Conservation (phyloP, 2,888 invertebrate species). For the Nomada ruficornis region DNA sequence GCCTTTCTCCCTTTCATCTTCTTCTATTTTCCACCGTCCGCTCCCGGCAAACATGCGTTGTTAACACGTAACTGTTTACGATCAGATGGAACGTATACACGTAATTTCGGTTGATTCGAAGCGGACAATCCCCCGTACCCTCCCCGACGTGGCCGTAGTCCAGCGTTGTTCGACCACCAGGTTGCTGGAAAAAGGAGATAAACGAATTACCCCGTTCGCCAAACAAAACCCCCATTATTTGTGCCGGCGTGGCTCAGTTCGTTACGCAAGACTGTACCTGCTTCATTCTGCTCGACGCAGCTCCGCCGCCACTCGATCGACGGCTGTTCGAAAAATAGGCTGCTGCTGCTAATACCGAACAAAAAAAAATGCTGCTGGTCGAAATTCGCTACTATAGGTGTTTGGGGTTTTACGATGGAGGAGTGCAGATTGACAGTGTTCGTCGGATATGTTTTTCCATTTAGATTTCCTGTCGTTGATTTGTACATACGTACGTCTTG, state of each 20-base stretch:
- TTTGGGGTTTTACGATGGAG: too few relatives aligned
- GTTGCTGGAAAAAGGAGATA: constrained; percentile 72
- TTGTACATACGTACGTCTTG: too few relatives aligned
- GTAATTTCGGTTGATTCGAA: constrained; percentile 72
- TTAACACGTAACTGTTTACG: constrained; percentile 73
- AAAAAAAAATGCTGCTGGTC: background rate
- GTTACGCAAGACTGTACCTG: constrained; percentile 72
- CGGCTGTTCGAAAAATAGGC: constrained; percentile 39
- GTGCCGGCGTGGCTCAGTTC: constrained; percentile 70
- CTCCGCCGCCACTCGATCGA: constrained; percentile 38
- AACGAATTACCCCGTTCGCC: constrained; percentile 70
- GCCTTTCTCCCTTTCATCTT: background rate
- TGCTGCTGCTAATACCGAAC: constrained; percentile 15
- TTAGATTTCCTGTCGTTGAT: too few relatives aligned
- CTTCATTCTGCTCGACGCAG: constrained; percentile 60
- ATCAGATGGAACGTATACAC: constrained; percentile 71
- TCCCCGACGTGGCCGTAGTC: constrained; percentile 32
- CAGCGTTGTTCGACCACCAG: constrained; percentile 50
- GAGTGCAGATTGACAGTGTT: too few relatives aligned
- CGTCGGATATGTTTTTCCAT: too few relatives aligned
- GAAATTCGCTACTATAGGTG: constrained; percentile 2
- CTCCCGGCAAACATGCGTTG: constrained; percentile 52
- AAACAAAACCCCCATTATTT: constrained; percentile 74
- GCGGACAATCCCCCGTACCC: constrained; percentile 42
- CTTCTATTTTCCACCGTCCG: constrained; percentile 9